phyloP scores from a whole-genome alignment of 1,140 invertebrate species.

The Cryptotermes secundus region DNA sequence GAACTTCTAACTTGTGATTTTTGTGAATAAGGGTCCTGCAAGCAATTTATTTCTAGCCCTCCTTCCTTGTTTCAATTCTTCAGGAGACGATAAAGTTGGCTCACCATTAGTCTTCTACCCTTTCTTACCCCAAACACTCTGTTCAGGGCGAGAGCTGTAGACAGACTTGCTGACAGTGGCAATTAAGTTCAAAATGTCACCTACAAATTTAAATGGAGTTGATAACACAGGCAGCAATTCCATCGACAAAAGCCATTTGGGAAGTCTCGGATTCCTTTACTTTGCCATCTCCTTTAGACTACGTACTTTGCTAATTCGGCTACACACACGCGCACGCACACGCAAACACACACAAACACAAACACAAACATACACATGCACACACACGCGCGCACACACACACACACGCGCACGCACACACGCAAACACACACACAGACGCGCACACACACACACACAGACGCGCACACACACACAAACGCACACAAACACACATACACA shows the following conservation, averaged over 20 bases:
- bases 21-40: background rate
- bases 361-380: too few relatives aligned
- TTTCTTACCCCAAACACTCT: background rate
- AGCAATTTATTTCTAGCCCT: conserved; percentile 1
- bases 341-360: too few relatives aligned
- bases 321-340: too few relatives aligned
- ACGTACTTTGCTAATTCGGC: too few relatives aligned
- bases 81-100: background rate
- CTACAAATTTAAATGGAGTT: background rate
- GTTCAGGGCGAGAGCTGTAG: background rate
- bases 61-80: conserved; percentile 5
- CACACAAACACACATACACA: too few relatives aligned
- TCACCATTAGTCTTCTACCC: background rate
- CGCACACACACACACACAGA: too few relatives aligned
- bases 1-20: background rate
- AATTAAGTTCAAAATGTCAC: background rate
- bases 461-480: too few relatives aligned
- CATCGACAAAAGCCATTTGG: background rate
- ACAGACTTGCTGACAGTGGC: background rate
- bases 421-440: too few relatives aligned
- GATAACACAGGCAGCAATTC: background rate
- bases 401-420: too few relatives aligned
- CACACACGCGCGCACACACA: too few relatives aligned
- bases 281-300: too few relatives aligned
- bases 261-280: too few relatives aligned